phyloP scores from a whole-genome alignment of 2,797 vertebrate species.

The Sparidentex hasta region DNA sequence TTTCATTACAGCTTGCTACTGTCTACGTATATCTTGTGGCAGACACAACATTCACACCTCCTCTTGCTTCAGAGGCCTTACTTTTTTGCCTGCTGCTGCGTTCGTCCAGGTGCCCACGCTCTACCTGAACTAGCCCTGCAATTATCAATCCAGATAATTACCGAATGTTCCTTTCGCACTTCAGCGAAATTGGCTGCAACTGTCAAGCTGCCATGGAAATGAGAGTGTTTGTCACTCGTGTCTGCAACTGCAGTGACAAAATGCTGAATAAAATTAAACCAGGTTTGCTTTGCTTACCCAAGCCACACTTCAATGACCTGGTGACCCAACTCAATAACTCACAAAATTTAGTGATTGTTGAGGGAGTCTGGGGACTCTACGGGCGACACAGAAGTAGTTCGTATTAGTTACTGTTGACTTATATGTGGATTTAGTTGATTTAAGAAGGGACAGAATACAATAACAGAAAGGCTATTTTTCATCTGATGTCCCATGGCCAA shows the following conservation, averaged over 20 bases:
- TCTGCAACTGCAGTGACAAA: not conserved
- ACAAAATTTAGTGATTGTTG: too few relatives aligned
- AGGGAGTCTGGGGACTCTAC: too few relatives aligned
- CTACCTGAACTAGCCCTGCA: not conserved
- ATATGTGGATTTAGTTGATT: too few relatives aligned
- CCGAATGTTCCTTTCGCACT: not conserved
- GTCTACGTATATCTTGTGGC: not conserved
- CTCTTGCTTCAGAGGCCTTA: not conserved
- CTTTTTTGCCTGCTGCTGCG: not conserved
- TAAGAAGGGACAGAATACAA: too few relatives aligned
- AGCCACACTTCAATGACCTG: not conserved
- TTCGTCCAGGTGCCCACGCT: not conserved
- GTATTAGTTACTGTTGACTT: too few relatives aligned
- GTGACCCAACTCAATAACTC: not conserved
- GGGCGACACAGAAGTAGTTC: too few relatives aligned
- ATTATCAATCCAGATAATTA: conserved; percentile 11
- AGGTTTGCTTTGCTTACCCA: too few relatives aligned
- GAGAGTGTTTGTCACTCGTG: not conserved
- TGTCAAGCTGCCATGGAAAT: not conserved
- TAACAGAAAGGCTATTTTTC: too few relatives aligned
- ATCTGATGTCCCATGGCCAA: too few relatives aligned
- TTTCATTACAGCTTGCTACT: not conserved
- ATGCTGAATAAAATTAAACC: not conserved
- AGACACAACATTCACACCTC: not conserved
- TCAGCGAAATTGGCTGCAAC: conserved; percentile 9